Conservation (phyloP, 2,113 vertebrate genomes). For the Puntigrus tetrazona region DNA sequence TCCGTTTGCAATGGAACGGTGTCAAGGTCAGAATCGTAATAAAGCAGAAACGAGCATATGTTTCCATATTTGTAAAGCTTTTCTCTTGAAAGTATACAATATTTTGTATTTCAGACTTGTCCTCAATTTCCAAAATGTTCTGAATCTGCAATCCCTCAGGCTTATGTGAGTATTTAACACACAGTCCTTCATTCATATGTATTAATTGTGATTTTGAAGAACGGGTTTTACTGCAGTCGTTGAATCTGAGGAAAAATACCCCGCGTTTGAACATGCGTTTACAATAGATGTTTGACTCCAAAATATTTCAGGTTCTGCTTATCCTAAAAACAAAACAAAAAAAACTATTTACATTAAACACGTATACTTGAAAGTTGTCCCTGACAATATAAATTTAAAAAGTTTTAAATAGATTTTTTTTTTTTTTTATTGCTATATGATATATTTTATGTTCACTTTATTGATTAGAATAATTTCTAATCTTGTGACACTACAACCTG, state of each 20-base stretch:
- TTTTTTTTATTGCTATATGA: too few species aligned
- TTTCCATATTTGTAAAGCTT: neutral
- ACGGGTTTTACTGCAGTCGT: neutral
- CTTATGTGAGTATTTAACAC: conserved; percentile 68
- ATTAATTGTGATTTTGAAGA: neutral
- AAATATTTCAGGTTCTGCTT: too few species aligned
- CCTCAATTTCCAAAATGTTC: conserved; percentile 60
- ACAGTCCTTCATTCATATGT: neutral
- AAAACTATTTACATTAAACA: too few species aligned
- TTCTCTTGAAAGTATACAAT: neutral
- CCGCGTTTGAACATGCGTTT: neutral
- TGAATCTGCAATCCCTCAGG: neutral
- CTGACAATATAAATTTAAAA: too few species aligned
- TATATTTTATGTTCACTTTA: too few species aligned
- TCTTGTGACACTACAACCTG: too few species aligned
- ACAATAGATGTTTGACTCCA: too few species aligned
- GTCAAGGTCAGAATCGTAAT: conserved; percentile 71
- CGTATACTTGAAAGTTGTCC: too few species aligned
- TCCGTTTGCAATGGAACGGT: conserved; percentile 68
- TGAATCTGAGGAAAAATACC: neutral
- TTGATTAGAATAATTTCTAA: too few species aligned
- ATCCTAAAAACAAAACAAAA: too few species aligned
- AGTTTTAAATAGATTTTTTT: too few species aligned
- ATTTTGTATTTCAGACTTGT: conserved; percentile 68
- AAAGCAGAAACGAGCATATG: neutral